Base-by-base conservation (phyloP, 2,888 invertebrate species). In the Agrotis ipsilon region DNA sequence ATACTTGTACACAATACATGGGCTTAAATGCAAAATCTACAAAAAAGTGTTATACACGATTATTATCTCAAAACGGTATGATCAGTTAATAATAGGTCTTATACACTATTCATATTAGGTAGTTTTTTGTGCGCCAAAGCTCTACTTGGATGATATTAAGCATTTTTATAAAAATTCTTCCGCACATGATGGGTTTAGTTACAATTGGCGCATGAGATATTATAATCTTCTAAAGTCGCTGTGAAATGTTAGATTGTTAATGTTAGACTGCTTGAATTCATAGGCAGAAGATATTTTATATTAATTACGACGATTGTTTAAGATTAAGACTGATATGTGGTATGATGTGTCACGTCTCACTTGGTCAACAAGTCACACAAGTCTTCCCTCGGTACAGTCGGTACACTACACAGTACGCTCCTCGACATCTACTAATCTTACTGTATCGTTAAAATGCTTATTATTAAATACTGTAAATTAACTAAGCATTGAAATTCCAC, bases 21-120 rank as follows among this genome's bases (percentile, higher is more conserved):
- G 93, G 91, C 92, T 93, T 95, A 95, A 91, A 95, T 94, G 94
- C 92, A 94, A 95, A 94, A 93, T 90, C 96, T 96, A 96, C 96
- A 91, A 94, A 94, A 84, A 94, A 92, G 90, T 93, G 92, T 93
- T 93, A 94, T 91, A 95, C 91, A 93, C 93, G 94, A 94, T 94
- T 95, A 94, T 92, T 92, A 92, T 92, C 89, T 91, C 90, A 90
- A 93, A 93, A 94, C 91, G 86, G 92, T 94, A 93, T 91, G 92
- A 92, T 92, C 91, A 92, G 91, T 92, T 93, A 91, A 91, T 91
- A 90, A 89, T 93, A 93, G 87, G 84, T 91, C 94, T 94, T 95
- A 95, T 68, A 87, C 83, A 87, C 95, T 95, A 94, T 91, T 80
- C 85, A 89, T 91, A 90, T 90, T 91, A 90, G 87, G 87, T 91